A percentile compares a stretch with the other conserved stretches of the same genome.
phyloP scores from a whole-genome alignment of 2,888 invertebrate species.

The Amitus sp. region DNA sequence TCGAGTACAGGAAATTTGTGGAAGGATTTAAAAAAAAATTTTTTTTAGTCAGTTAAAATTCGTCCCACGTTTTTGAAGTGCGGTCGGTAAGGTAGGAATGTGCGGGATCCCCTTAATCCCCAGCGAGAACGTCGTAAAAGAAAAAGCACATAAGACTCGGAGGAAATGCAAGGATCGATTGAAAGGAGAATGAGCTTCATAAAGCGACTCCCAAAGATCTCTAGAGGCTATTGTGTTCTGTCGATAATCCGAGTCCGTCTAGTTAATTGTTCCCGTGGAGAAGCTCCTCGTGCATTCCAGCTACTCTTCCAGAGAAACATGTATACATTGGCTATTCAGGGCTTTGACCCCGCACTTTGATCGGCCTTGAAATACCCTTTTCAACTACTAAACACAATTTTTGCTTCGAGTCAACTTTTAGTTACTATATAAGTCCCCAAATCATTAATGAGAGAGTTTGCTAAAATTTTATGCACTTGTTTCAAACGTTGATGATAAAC shows the following conservation, averaged over 20 bases:
- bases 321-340: conserved; percentile 47
- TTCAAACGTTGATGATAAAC: too few species aligned
- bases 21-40: too few species aligned
- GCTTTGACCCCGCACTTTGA: conserved; percentile 41
- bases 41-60: too few species aligned
- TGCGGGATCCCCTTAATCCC: too few species aligned
- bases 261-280: conserved; percentile 45
- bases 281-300: conserved; percentile 32
- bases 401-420: too few species aligned
- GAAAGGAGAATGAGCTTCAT: conserved; percentile 23
- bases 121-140: neutral
- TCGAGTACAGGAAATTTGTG: too few species aligned
- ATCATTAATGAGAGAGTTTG: neutral
- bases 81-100: too few species aligned
- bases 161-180: conserved; percentile 13
- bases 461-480: conserved; percentile 4
- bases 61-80: too few species aligned
- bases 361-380: neutral
- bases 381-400: too few species aligned
- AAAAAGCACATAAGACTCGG: neutral
- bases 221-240: conserved; percentile 36
- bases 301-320: conserved; percentile 20
- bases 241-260: conserved; percentile 54
- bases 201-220: conserved; percentile 31
- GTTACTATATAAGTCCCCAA: too few species aligned